Evolutionary conservation across 2,888 invertebrate species (phyloP).

Genomic region (Creontiades dilutus): DNA sequence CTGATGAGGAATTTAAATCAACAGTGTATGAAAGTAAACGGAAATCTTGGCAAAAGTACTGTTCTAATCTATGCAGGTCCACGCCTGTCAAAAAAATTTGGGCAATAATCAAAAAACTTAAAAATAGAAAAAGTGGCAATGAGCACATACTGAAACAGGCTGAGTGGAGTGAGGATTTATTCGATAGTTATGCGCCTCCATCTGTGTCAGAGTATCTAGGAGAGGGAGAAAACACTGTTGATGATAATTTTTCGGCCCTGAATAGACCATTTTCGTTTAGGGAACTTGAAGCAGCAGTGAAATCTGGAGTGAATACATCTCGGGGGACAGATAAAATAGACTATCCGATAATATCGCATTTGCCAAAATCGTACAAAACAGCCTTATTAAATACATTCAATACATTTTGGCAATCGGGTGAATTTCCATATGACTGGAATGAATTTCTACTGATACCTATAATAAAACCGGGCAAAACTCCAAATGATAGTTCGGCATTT

Average conservation of each 20-base stretch:
- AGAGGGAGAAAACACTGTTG: no score
- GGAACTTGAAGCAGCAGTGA: not conserved
- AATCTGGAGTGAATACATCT: not conserved
- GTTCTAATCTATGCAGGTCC: not conserved
- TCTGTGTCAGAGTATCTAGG: not conserved
- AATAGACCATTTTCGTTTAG: not conserved
- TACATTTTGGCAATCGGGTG: not conserved
- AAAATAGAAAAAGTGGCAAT: not conserved
- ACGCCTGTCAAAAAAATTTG: conserved; percentile 1
- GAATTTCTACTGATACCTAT: not conserved
- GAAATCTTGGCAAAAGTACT: not conserved
- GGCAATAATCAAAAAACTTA: not conserved
- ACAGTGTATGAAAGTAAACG: not conserved
- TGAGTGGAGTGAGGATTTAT: conserved; percentile 4
- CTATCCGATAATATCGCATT: not conserved
- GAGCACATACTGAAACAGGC: not conserved
- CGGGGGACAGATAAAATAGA: not conserved
- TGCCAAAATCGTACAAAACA: not conserved
- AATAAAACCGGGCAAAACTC: no score
- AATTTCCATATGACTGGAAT: conserved; percentile 1
- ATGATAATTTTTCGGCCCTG: not conserved
- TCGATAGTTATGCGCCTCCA: conserved; percentile 14
- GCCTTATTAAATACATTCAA: not conserved
- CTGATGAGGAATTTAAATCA: not conserved
- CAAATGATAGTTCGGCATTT: no score